Conservation (phyloP, 2,888 invertebrate genomes). For the Pristionchus japonicus region DNA sequence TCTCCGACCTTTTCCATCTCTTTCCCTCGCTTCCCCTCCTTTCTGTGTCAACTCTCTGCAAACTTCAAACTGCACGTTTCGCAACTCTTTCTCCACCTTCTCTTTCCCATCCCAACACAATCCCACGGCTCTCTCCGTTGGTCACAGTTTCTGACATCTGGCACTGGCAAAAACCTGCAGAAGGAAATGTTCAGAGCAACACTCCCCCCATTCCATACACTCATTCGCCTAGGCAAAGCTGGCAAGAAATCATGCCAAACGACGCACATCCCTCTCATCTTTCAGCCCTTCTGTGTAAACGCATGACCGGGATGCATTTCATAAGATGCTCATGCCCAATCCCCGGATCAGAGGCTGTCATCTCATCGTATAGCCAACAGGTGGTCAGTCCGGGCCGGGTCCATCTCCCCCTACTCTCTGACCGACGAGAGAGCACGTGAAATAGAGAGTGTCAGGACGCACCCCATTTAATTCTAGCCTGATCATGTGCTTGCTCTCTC, state of each 20-base stretch:
- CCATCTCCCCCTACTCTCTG: neutral
- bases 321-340: too few species aligned
- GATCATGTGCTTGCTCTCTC: neutral
- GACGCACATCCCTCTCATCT: neutral
- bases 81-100: neutral
- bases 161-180: too few species aligned
- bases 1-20: neutral
- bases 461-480: too few species aligned
- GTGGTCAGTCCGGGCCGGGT: neutral
- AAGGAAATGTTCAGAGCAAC: too few species aligned
- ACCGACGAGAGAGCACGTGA: neutral
- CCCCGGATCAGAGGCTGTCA: neutral
- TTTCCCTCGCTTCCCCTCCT: neutral
- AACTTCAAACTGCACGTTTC: conserved; percentile 26
- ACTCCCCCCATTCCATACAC: too few species aligned
- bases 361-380: neutral
- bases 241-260: too few species aligned
- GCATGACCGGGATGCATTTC: too few species aligned
- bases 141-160: neutral
- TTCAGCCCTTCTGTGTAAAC: neutral
- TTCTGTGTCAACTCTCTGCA: conserved; percentile 20
- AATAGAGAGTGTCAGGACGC: too few species aligned
- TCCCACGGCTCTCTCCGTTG: neutral
- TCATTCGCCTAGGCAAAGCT: too few species aligned
- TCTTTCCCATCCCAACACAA: neutral